phyloP scores from a whole-genome alignment of 2,113 vertebrate species.

The Notiomystis cincta region DNA sequence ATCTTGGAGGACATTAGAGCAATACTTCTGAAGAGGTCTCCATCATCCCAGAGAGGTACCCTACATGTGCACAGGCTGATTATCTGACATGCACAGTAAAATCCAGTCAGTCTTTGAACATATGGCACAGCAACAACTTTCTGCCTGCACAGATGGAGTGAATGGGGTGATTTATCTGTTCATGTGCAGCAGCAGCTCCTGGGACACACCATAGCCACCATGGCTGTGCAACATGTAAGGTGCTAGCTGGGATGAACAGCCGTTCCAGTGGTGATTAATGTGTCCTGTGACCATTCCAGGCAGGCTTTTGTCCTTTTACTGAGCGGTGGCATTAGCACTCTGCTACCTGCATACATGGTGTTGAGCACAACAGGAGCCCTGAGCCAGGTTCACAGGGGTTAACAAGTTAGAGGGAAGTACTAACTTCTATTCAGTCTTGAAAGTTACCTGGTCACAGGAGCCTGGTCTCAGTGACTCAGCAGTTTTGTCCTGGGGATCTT shows the following conservation, averaged over 20 bases:
- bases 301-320: background rate
- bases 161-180: constrained; percentile 15
- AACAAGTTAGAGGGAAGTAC: background rate
- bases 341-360: background rate
- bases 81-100: background rate
- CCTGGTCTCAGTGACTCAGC: background rate
- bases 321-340: background rate
- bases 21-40: background rate
- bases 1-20: background rate
- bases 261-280: background rate
- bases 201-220: background rate
- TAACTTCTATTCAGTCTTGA: background rate
- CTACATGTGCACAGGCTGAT: background rate
- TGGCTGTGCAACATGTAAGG: background rate
- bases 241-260: background rate
- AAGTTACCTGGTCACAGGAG: background rate
- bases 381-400: background rate
- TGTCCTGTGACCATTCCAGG: background rate
- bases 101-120: background rate
- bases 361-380: background rate
- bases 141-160: constrained; percentile 14
- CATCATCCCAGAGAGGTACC: background rate
- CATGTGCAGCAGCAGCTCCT: background rate
- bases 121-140: constrained; percentile 19
- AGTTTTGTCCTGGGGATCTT: background rate